These are phyloP conservation scores for Procambarus clarkii DNA, from an alignment of 1,140 invertebrate species.

Conservation along the genomic window DNA sequence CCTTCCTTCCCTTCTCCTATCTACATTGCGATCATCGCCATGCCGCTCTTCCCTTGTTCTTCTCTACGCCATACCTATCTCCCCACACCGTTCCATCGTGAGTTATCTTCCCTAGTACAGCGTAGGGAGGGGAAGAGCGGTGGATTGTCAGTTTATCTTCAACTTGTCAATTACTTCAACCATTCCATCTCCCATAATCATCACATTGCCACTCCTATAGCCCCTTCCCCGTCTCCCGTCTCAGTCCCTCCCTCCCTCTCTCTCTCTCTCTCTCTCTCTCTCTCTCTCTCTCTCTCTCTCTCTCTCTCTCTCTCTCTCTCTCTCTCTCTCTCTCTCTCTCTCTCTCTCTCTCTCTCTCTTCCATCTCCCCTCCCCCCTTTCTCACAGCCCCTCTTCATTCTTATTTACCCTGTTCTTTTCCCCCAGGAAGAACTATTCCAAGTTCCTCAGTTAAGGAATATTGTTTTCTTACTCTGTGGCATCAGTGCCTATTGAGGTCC, in stretches of 20 bases:
- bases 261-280: neutral
- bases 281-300: constrained; percentile 6
- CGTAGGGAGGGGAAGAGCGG: too few relatives aligned
- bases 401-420: too few relatives aligned
- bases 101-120: too few relatives aligned
- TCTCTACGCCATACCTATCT: too few relatives aligned
- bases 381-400: too few relatives aligned
- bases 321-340: neutral
- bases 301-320: constrained; percentile 17
- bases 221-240: neutral
- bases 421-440: too few relatives aligned
- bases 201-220: neutral
- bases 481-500: too few relatives aligned
- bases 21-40: neutral
- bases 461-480: too few relatives aligned
- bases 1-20: neutral
- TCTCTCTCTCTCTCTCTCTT: constrained; percentile 22
- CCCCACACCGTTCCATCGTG: too few relatives aligned
- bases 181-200: neutral
- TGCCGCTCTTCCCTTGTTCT: neutral
- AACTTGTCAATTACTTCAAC: neutral
- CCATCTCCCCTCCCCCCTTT: neutral
- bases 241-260: neutral
- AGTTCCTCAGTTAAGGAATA: too few relatives aligned
- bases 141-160: too few relatives aligned